phyloP scores from a whole-genome alignment of 2,797 vertebrate species.

The Nannoperca obscura region DNA sequence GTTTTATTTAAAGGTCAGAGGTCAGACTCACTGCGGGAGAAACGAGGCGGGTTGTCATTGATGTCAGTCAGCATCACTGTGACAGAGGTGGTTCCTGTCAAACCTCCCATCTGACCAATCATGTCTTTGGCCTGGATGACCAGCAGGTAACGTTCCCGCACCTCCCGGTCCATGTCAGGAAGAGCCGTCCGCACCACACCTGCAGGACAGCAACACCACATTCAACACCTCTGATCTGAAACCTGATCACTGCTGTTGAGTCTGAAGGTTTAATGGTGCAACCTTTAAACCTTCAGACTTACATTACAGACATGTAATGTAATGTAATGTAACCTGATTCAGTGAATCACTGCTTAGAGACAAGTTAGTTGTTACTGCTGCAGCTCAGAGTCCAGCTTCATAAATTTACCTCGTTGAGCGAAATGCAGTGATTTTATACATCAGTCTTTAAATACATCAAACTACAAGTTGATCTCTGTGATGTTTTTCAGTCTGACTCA shows the following conservation, averaged over 20 bases:
- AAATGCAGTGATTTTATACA: background rate
- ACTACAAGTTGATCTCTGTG: background rate
- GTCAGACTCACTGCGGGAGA: constrained; percentile 58
- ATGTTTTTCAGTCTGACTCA: background rate
- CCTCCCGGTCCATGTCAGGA: constrained; percentile 93
- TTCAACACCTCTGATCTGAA: background rate
- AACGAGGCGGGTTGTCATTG: constrained; percentile 92
- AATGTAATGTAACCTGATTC: too few species aligned
- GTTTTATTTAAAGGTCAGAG: background rate
- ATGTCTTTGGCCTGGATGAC: constrained; percentile 96
- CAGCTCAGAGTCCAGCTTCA: too few species aligned
- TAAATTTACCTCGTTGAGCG: too few species aligned
- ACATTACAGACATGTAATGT: too few species aligned
- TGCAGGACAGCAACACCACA: constrained; percentile 55
- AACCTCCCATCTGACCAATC: constrained; percentile 93
- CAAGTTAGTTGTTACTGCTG: too few species aligned
- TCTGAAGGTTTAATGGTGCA: too few species aligned
- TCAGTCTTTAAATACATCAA: background rate
- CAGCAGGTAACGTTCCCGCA: constrained; percentile 90
- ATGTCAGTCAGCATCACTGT: constrained; percentile 92
- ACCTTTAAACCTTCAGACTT: too few species aligned
- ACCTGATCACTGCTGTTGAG: background rate
- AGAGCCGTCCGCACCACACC: constrained; percentile 93
- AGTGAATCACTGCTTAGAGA: too few species aligned
- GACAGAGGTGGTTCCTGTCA: constrained; percentile 92